Conservation (phyloP, 2,888 invertebrate genomes). For the Latrodectus hesperus region DNA sequence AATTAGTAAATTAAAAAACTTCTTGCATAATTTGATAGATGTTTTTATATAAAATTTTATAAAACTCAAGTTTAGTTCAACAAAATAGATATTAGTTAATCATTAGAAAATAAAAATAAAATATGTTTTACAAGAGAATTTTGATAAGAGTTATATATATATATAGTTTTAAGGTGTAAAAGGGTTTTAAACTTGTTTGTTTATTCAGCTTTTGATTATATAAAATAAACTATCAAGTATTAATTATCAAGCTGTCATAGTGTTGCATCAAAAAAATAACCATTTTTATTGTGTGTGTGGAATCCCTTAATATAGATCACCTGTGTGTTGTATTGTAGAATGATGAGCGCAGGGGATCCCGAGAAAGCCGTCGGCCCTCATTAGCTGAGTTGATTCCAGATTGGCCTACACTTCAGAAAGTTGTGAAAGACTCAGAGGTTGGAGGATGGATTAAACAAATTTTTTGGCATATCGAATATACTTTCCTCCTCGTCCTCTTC, state of each 20-base stretch:
- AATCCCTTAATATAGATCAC: slow-evolving; percentile 34
- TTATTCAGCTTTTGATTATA: too few species aligned
- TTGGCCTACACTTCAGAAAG: slow-evolving; percentile 81
- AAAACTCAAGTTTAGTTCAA: too few species aligned
- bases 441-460: slow-evolving; percentile 67
- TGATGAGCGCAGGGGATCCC: slow-evolving; percentile 67
- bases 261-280: slow-evolving; percentile 28
- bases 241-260: not conserved
- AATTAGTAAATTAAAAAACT: too few species aligned
- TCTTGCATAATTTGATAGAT: too few species aligned
- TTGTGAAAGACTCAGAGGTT: slow-evolving; percentile 72
- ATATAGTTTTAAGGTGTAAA: too few species aligned
- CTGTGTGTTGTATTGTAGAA: slow-evolving; percentile 70
- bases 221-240: too few species aligned
- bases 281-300: slow-evolving; percentile 47
- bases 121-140: too few species aligned
- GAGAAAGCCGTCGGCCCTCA: slow-evolving; percentile 72
- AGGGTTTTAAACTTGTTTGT: too few species aligned
- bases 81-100: too few species aligned
- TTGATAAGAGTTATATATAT: too few species aligned
- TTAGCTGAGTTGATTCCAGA: slow-evolving; percentile 81
- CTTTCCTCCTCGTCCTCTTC: slow-evolving; percentile 57
- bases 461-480: slow-evolving; percentile 32
- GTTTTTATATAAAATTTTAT: too few species aligned
- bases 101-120: too few species aligned